These are phyloP conservation scores for Drosophila aldrichi DNA, from an alignment of 2,888 invertebrate genomes.

Conservation along the genomic window DNA sequence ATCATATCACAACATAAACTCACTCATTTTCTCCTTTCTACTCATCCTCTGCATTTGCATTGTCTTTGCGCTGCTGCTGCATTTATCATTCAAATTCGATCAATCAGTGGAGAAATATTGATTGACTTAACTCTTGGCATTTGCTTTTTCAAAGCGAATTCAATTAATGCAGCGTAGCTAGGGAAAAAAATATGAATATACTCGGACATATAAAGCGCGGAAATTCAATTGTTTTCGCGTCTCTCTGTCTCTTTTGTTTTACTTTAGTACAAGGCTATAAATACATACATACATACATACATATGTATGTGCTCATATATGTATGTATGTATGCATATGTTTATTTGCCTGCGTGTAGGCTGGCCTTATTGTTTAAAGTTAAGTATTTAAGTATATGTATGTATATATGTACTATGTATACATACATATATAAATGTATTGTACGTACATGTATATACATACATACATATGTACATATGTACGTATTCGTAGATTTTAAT, in stretches of 20 bases:
- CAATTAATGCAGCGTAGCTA: constrained; percentile 7
- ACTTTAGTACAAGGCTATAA: background rate
- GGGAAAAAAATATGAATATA: background rate
- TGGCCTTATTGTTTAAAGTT: too few relatives aligned
- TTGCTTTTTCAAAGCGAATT: constrained; percentile 2
- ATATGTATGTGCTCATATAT: background rate
- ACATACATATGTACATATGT: too few relatives aligned
- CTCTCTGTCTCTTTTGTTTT: background rate
- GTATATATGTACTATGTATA: too few relatives aligned
- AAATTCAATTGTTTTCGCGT: constrained; percentile 7
- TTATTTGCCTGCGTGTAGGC: too few relatives aligned
- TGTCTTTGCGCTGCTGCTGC: constrained; percentile 6
- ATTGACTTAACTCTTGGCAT: constrained; percentile 14
- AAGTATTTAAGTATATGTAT: background rate
- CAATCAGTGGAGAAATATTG: constrained; percentile 21
- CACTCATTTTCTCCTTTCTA: background rate
- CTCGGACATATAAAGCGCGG: background rate
- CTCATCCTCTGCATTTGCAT: background rate
- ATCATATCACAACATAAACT: constrained; percentile 11
- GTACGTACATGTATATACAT: too few relatives aligned
- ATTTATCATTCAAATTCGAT: constrained; percentile 16
- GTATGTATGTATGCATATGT: background rate
- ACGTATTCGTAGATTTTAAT: too few relatives aligned
- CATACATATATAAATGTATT: too few relatives aligned
- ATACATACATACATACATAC: background rate